Conservation (phyloP, 2,113 vertebrate genomes). For the Phylloscopus trochilus region DNA sequence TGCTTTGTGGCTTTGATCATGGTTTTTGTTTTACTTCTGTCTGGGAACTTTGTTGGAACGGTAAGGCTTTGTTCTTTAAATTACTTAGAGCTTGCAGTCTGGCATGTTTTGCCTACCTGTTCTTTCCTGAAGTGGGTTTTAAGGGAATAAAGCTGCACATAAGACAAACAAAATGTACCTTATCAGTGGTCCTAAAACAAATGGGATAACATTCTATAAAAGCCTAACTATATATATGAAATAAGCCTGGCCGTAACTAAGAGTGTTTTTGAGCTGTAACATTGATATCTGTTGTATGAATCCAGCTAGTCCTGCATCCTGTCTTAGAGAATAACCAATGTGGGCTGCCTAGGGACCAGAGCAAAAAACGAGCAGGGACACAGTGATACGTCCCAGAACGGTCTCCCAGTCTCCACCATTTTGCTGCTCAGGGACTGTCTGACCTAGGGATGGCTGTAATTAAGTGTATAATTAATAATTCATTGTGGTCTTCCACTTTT, state of each 20-base stretch:
- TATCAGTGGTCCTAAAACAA: neutral
- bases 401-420: neutral
- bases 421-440: conserved; percentile 7
- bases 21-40: neutral
- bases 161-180: neutral
- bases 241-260: neutral
- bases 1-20: neutral
- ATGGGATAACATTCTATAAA: neutral
- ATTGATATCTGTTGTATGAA: neutral
- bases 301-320: neutral
- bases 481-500: neutral
- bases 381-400: neutral
- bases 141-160: neutral
- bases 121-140: neutral
- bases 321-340: neutral
- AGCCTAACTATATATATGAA: neutral
- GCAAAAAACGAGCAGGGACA: neutral
- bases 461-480: conserved; percentile 42
- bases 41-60: neutral
- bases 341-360: neutral
- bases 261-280: neutral
- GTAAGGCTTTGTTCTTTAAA: neutral
- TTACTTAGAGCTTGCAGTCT: neutral
- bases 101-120: neutral
- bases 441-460: neutral